Percentiles rank a stretch among this genome's conserved stretches.
Conservation (phyloP, 2,888 invertebrate genomes). For the Polymixis flavicincta region DNA sequence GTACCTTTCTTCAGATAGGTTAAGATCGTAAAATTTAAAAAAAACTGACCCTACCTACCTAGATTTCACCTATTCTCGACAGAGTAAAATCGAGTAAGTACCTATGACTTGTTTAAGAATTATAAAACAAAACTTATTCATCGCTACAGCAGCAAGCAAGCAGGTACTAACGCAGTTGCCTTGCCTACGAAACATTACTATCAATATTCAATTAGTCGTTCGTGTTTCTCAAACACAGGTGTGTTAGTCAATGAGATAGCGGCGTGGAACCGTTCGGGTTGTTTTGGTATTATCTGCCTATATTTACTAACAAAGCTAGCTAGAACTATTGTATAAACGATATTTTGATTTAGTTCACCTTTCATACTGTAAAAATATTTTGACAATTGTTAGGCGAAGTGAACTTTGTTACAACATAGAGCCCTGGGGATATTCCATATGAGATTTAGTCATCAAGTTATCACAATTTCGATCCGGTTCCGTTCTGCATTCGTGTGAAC, state of each 20-base stretch:
- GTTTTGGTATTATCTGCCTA: constrained; percentile 78
- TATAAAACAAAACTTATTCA: neutral
- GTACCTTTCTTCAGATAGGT: neutral
- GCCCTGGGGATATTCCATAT: constrained; percentile 50
- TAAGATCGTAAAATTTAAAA: neutral
- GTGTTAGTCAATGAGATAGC: constrained; percentile 69
- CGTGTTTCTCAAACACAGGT: constrained; percentile 67
- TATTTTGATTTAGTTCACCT: constrained; percentile 80
- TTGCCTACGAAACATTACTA: constrained; percentile 52
- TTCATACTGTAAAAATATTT: constrained; percentile 81
- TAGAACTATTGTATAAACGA: constrained; percentile 75
- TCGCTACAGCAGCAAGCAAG: constrained; percentile 10
- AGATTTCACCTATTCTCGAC: neutral
- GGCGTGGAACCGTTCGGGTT: constrained; percentile 76
- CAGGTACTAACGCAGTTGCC: constrained; percentile 4
- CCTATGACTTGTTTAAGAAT: neutral
- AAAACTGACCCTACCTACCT: neutral
- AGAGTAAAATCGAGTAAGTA: neutral
- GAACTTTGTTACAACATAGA: constrained; percentile 49
- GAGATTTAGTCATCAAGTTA: constrained; percentile 57
- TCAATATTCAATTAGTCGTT: constrained; percentile 61
- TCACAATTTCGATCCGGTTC: constrained; percentile 62
- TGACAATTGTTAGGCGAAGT: constrained; percentile 66
- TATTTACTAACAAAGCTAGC: constrained; percentile 83
- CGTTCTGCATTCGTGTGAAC: constrained; percentile 54